phyloP scores from a whole-genome alignment of 1,140 invertebrate species.

The Polyergus mexicanus region DNA sequence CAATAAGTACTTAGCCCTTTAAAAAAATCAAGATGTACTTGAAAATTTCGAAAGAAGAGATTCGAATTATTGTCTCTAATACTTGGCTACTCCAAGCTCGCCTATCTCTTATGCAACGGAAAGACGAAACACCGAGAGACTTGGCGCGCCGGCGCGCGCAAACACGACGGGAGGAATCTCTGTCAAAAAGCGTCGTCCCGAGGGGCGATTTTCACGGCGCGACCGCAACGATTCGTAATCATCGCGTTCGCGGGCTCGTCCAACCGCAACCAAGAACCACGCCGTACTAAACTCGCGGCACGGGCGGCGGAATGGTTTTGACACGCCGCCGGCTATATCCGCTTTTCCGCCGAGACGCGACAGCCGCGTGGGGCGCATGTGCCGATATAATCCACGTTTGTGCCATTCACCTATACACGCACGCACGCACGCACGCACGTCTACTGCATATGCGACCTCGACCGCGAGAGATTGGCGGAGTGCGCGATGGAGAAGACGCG shows the following conservation, averaged over 20 bases:
- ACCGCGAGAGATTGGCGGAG: slow-evolving; percentile 12
- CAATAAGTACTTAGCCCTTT: no score
- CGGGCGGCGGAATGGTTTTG: slow-evolving; percentile 82
- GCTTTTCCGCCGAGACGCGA: slow-evolving; percentile 74
- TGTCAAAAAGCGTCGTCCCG: neutral
- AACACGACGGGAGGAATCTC: neutral
- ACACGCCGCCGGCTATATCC: slow-evolving; percentile 82
- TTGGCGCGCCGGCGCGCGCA: neutral
- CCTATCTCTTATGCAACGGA: neutral
- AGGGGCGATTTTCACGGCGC: slow-evolving; percentile 33
- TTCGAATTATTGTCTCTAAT: neutral
- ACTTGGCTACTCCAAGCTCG: neutral
- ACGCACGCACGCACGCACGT: slow-evolving; percentile 3
- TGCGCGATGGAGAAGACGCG: slow-evolving; percentile 34
- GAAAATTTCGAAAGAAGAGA: neutral
- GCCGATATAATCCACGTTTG: slow-evolving; percentile 82
- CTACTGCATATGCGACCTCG: slow-evolving; percentile 11
- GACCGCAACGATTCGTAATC: slow-evolving; percentile 22
- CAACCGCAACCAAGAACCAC: slow-evolving; percentile 74
- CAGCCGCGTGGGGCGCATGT: slow-evolving; percentile 80
- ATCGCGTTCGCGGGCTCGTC: slow-evolving; percentile 38
- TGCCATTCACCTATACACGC: slow-evolving; percentile 49
- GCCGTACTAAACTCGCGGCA: slow-evolving; percentile 79
- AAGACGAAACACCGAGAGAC: neutral
- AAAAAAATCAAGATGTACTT: neutral